phyloP scores from a whole-genome alignment of 1,140 invertebrate genomes.

The Sarcophaga peregrina region DNA sequence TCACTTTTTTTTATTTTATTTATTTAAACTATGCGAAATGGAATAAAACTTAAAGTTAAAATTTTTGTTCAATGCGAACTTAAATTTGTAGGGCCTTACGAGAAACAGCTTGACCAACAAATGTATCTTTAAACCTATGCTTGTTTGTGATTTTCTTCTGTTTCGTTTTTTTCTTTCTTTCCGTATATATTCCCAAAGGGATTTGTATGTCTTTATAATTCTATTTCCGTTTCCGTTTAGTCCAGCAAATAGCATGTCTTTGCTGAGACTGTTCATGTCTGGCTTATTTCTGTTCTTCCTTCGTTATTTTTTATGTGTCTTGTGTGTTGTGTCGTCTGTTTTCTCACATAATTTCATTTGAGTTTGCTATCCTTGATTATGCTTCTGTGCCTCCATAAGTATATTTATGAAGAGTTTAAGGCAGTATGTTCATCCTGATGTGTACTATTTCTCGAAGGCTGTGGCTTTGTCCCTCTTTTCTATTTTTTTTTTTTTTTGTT shows the following conservation, averaged over 20 bases:
- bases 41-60: too few species aligned
- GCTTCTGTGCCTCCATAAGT: background rate
- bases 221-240: conserved; percentile 40
- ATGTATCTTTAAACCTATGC: background rate
- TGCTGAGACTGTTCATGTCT: background rate
- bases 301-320: background rate
- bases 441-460: background rate
- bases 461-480: background rate
- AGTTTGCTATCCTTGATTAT: conserved; percentile 24
- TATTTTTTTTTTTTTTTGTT: background rate
- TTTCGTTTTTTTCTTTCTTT: background rate
- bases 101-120: too few species aligned
- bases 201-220: conserved; percentile 18
- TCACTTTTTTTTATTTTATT: too few species aligned
- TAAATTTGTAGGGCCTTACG: too few species aligned
- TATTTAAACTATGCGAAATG: too few species aligned
- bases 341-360: background rate
- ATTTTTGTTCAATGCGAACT: too few species aligned
- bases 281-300: background rate
- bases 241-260: conserved; percentile 6
- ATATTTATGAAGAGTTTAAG: conserved; percentile 1
- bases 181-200: background rate
- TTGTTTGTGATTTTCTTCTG: background rate
- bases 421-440: background rate
- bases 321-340: background rate